Evolutionary conservation across 1,140 invertebrate species (phyloP).

Genomic region (Mylabris phalerata): DNA sequence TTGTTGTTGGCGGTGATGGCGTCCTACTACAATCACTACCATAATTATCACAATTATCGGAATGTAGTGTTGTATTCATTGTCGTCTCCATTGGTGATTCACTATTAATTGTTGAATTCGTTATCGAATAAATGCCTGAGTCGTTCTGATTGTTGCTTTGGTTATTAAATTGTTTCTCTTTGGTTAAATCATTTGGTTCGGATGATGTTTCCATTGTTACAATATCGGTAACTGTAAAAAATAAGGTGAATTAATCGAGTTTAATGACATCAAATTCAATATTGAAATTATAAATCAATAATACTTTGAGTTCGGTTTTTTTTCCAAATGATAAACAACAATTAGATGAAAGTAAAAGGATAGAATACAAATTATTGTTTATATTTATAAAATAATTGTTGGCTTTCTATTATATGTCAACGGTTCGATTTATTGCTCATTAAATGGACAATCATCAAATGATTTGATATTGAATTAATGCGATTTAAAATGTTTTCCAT

Average conservation of each 20-base stretch:
- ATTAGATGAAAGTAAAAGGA: no score
- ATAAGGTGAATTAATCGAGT: neutral
- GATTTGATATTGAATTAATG: no score
- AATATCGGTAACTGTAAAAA: conserved; percentile 30
- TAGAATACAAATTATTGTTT: no score
- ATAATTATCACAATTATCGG: neutral
- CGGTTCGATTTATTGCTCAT: no score
- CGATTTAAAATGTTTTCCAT: no score
- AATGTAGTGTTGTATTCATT: conserved; percentile 11
- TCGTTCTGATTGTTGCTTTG: conserved; percentile 34
- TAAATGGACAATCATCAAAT: no score
- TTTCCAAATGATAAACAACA: no score
- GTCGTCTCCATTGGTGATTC: conserved; percentile 24
- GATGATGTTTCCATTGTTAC: conserved; percentile 30
- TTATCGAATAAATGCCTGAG: conserved; percentile 38
- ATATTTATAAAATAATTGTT: no score
- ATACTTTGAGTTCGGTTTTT: no score
- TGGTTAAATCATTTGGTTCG: conserved; percentile 10
- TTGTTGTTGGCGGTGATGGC: conserved; percentile 29
- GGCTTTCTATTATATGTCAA: no score
- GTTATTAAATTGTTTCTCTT: neutral
- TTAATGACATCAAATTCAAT: no score
- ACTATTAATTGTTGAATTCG: neutral
- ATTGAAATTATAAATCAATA: no score
- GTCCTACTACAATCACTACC: neutral